A percentile compares a stretch with the other conserved stretches of the same genome.
These are phyloP conservation scores for Lepidotrigona ventralis DNA, from an alignment of 1,140 invertebrate species.

Conservation along the genomic window DNA sequence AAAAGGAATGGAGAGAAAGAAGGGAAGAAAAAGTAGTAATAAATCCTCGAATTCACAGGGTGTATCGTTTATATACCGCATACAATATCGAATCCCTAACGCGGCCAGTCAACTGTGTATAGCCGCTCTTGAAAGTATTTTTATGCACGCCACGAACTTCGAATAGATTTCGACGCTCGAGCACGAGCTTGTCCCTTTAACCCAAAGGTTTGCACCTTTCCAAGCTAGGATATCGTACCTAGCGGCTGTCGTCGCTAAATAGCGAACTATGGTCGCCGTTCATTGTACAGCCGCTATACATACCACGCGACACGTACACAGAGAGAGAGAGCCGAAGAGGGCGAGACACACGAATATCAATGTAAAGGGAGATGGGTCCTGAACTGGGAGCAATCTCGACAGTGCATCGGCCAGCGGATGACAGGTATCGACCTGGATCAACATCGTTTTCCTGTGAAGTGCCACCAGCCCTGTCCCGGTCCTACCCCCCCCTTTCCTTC, in stretches of 20 bases:
- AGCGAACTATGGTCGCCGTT: slow-evolving; percentile 31
- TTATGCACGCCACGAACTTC: not conserved
- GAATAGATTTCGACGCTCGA: not conserved
- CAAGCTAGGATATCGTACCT: slow-evolving; percentile 7
- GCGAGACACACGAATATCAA: slow-evolving; percentile 57
- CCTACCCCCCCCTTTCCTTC: not conserved
- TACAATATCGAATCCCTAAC: not conserved
- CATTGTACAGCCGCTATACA: slow-evolving; percentile 39
- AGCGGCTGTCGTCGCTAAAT: slow-evolving; percentile 21
- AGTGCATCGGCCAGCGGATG: slow-evolving; percentile 61
- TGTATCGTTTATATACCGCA: too few species aligned
- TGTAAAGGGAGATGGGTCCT: slow-evolving; percentile 59
- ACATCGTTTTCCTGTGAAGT: slow-evolving; percentile 66
- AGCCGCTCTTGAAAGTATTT: not conserved
- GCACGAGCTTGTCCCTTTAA: not conserved
- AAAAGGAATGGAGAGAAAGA: too few species aligned
- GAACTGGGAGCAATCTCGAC: slow-evolving; percentile 61
- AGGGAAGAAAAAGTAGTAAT: too few species aligned
- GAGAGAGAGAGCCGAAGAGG: not conserved
- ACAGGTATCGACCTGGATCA: slow-evolving; percentile 68
- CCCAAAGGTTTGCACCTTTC: slow-evolving; percentile 34
- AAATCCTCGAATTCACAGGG: too few species aligned
- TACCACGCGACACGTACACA: not conserved
- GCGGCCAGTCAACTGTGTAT: not conserved
- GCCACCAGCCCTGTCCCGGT: slow-evolving; percentile 45